Conservation (phyloP, 2,888 invertebrate genomes). For the Alviniconcha strummeri region DNA sequence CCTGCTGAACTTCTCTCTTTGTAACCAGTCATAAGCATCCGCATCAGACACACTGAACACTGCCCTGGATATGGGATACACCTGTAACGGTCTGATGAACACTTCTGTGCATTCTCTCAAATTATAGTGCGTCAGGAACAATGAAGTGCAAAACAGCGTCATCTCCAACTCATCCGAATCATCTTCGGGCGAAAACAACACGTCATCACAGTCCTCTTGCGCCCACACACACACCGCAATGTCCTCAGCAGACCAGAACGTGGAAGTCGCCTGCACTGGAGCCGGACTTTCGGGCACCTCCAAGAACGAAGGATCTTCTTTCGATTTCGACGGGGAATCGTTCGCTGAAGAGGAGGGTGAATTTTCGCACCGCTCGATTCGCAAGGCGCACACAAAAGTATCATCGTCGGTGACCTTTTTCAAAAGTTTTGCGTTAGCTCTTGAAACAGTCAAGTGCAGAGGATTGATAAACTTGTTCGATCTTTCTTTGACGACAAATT, state of each 20-base stretch:
- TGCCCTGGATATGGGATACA: constrained; percentile 57
- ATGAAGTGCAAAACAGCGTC: constrained; percentile 40
- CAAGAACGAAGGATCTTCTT: constrained; percentile 11
- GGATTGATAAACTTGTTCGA: constrained; percentile 47
- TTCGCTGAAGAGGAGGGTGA: background rate
- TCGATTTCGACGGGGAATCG: constrained; percentile 19
- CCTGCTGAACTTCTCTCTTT: constrained; percentile 55
- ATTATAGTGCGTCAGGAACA: constrained; percentile 60
- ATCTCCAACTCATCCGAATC: constrained; percentile 12
- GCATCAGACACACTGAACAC: constrained; percentile 56
- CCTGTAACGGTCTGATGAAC: constrained; percentile 49
- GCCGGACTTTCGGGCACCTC: constrained; percentile 29
- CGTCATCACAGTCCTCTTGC: background rate
- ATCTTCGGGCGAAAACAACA: constrained; percentile 30
- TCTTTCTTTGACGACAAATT: constrained; percentile 38
- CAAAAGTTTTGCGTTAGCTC: constrained; percentile 46
- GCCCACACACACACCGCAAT: constrained; percentile 45
- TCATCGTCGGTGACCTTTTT: constrained; percentile 36
- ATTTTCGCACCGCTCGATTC: constrained; percentile 35
- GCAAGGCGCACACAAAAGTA: constrained; percentile 41
- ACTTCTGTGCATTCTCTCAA: constrained; percentile 45
- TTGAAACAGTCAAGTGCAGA: constrained; percentile 54
- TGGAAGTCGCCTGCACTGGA: constrained; percentile 23
- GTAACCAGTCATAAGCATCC: constrained; percentile 60
- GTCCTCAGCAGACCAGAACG: constrained; percentile 38